Evolutionary conservation across 2,888 invertebrate genomes (phyloP), one percentile per base, ranked within the genome.

Genomic region (Cheilosia vulpina): DNA sequence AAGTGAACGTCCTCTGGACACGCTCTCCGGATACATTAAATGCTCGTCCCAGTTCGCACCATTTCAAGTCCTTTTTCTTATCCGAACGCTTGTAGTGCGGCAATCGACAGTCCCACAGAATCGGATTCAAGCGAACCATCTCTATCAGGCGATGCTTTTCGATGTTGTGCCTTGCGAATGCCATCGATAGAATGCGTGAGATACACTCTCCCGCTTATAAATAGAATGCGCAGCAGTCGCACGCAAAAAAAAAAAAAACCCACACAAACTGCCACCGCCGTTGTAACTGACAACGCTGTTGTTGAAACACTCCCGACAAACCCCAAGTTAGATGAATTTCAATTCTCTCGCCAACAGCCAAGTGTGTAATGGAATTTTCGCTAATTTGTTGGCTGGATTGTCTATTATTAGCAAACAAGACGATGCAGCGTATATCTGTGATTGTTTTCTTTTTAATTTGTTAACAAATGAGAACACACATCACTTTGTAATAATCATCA

Each of bases 131-230:
- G 58, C 91, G 92, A 57, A 91, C 91, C 88, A 91, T 89, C 88
- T 92, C 92, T 88, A 92, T 91, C 88, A 91, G 89, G 87, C 91
- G 91, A 87, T 91, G 90, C 87, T 91, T 91, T 83, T 91, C 91
- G 77, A 91, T 91, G 88, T 92, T 91, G 87, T 91, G 91, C 1
- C 91, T 91, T 21, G 91, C 89, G 87, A 91, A 91, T 80, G 91
- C 91, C 92, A 92, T 91, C 15, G 24, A 21, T 2, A 41, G 47
- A 63, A 21, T 53, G 68, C 55, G 62, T 47, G 38, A 78, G 69
- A 76, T 81, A 65, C 78, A 34, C 41, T 53, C 41, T 31, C 34
- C 21, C 55, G 71, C 47, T 76, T 77, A 80, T 52, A 85, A 85
- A 81, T 85, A 85, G 85, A 85, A 76, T 72, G 71, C 85, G 76